Conservation (phyloP, 1,140 invertebrate species). For the Druon quercuslanigerum region DNA sequence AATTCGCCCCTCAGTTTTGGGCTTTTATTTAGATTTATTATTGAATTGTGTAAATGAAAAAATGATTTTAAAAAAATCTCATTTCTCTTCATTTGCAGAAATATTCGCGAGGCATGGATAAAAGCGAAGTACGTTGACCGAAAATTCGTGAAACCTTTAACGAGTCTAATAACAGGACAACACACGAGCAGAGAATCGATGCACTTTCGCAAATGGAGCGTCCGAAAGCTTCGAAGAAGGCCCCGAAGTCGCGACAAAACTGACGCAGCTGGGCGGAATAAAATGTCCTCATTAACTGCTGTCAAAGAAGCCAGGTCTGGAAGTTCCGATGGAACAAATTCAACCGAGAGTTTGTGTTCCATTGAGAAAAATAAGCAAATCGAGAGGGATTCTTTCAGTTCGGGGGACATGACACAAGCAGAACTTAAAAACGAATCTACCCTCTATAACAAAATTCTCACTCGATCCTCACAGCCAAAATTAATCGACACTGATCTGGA, state of each 20-base stretch:
- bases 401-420: slow-evolving; percentile 56
- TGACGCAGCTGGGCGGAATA: slow-evolving; percentile 52
- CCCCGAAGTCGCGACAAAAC: slow-evolving; percentile 72
- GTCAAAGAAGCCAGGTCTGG: slow-evolving; percentile 60
- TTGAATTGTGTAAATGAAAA: too few species aligned
- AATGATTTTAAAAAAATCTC: too few species aligned
- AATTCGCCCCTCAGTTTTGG: too few species aligned
- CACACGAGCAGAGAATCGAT: slow-evolving; percentile 62
- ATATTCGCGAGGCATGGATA: slow-evolving; percentile 85
- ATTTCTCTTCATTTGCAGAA: slow-evolving; percentile 65
- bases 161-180: slow-evolving; percentile 52
- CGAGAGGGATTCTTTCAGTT: slow-evolving; percentile 56
- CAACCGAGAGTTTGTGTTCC: slow-evolving; percentile 60
- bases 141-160: slow-evolving; percentile 77
- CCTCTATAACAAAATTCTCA: slow-evolving; percentile 58
- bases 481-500: slow-evolving; percentile 41
- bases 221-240: slow-evolving; percentile 79
- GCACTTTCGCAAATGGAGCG: slow-evolving; percentile 80
- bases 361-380: slow-evolving; percentile 50
- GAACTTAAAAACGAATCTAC: slow-evolving; percentile 62
- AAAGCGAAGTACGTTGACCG: slow-evolving; percentile 85
- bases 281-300: slow-evolving; percentile 53
- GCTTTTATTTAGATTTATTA: too few species aligned
- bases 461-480: slow-evolving; percentile 9
- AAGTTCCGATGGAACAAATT: slow-evolving; percentile 63